These are phyloP conservation scores for Drosophila busckii DNA, from an alignment of 1,140 invertebrate species.

Conservation along the genomic window DNA sequence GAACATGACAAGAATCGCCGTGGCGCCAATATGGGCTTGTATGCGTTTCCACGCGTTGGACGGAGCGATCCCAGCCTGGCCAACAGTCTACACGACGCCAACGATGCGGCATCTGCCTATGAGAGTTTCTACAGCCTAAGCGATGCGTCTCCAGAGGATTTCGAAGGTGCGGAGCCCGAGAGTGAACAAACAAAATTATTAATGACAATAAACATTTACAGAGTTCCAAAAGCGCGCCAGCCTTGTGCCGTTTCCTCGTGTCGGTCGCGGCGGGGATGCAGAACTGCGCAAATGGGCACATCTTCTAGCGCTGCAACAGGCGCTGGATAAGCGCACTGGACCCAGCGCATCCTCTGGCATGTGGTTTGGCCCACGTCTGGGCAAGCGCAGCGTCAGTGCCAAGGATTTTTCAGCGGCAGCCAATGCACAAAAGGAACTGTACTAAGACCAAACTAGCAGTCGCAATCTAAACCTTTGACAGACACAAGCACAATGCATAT, in stretches of 20 bases:
- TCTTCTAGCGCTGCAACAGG: slow-evolving; percentile 67
- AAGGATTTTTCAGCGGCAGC: slow-evolving; percentile 29
- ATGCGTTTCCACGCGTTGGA: slow-evolving; percentile 81
- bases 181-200: not conserved
- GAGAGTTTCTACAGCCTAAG: slow-evolving; percentile 47
- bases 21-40: slow-evolving; percentile 80
- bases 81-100: slow-evolving; percentile 60
- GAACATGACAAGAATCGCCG: slow-evolving; percentile 65
- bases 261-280: slow-evolving; percentile 79
- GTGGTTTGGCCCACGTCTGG: slow-evolving; percentile 82
- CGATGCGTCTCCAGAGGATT: slow-evolving; percentile 62
- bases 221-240: slow-evolving; percentile 79
- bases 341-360: slow-evolving; percentile 79
- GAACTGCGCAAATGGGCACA: slow-evolving; percentile 71
- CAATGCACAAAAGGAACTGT: slow-evolving; percentile 62
- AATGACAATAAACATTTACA: slow-evolving; percentile 18
- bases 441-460: slow-evolving; percentile 19
- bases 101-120: slow-evolving; percentile 39
- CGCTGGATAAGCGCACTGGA: slow-evolving; percentile 66
- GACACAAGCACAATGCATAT: slow-evolving; percentile 1
- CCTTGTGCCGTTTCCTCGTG: slow-evolving; percentile 81
- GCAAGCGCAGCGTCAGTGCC: slow-evolving; percentile 68
- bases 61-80: slow-evolving; percentile 78
- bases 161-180: slow-evolving; percentile 53
- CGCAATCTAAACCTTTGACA: not conserved